phyloP scores from a whole-genome alignment of 2,888 invertebrate genomes.

The Quadroppia sp. region DNA sequence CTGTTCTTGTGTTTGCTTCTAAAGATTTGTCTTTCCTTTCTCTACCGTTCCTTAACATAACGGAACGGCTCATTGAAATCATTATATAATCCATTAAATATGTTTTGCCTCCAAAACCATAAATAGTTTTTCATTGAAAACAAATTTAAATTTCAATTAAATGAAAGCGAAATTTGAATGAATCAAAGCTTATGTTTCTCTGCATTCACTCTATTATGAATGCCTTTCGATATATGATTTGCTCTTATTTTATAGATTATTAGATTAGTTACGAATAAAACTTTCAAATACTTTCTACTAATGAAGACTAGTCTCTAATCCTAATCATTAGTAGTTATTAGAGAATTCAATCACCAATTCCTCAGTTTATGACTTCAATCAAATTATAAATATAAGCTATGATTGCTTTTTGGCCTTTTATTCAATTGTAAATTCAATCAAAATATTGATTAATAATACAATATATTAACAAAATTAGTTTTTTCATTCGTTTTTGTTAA shows the following conservation, averaged over 20 bases:
- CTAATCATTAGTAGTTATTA: neutral
- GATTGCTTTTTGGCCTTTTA: too few relatives aligned
- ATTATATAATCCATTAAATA: conserved; percentile 6
- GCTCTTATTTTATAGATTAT: neutral
- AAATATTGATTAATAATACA: too few relatives aligned
- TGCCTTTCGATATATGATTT: neutral
- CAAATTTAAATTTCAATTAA: neutral
- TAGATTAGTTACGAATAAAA: too few relatives aligned
- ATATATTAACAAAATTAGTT: too few relatives aligned
- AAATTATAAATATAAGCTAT: too few relatives aligned
- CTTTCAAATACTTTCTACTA: neutral
- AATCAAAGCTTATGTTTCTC: conserved; percentile 7
- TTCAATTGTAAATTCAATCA: too few relatives aligned
- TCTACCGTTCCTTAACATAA: neutral
- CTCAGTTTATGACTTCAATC: neutral
- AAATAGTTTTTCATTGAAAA: neutral
- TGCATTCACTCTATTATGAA: neutral
- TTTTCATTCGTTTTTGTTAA: too few relatives aligned
- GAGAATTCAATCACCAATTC: neutral
- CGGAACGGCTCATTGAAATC: neutral
- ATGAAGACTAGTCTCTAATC: neutral
- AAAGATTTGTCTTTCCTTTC: neutral
- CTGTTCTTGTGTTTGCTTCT: conserved; percentile 7
- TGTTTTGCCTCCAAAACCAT: neutral
- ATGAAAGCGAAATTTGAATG: too few relatives aligned